Conservation (phyloP, 2,113 vertebrate genomes). For the Catagonus wagneri region DNA sequence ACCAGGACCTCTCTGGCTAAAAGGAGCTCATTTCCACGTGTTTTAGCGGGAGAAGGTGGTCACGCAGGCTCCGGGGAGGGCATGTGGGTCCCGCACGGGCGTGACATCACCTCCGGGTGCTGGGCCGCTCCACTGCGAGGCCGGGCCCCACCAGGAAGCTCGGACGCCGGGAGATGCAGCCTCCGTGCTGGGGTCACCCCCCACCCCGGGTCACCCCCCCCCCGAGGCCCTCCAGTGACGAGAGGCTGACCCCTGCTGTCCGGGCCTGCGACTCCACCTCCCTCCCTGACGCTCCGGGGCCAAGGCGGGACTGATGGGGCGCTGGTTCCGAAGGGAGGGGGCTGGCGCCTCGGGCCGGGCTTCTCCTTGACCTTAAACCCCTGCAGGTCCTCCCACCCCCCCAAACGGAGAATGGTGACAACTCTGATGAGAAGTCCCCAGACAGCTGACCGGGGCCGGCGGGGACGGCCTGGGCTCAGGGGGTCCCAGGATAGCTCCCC, state of each 20-base stretch:
- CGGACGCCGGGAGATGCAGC: rapidly evolving
- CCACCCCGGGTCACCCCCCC: no score
- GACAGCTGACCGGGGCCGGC: rapidly evolving
- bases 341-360: rapidly evolving
- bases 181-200: rapidly evolving
- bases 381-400: rapidly evolving
- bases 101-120: rapidly evolving
- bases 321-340: rapidly evolving
- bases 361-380: neutral
- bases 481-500: neutral
- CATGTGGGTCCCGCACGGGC: neutral
- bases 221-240: neutral
- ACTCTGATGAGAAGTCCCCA: rapidly evolving
- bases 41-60: rapidly evolving
- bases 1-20: neutral
- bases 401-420: rapidly evolving
- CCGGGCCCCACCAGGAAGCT: rapidly evolving
- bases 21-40: rapidly evolving
- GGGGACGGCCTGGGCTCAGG: rapidly evolving
- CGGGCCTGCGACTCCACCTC: no score
- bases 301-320: no score
- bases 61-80: rapidly evolving
- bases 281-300: no score
- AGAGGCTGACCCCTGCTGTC: no score
- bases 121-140: no score